These are phyloP conservation scores for Cricetomys ansorgei DNA, from an alignment of 2,113 vertebrate species.

Conservation along the genomic window DNA sequence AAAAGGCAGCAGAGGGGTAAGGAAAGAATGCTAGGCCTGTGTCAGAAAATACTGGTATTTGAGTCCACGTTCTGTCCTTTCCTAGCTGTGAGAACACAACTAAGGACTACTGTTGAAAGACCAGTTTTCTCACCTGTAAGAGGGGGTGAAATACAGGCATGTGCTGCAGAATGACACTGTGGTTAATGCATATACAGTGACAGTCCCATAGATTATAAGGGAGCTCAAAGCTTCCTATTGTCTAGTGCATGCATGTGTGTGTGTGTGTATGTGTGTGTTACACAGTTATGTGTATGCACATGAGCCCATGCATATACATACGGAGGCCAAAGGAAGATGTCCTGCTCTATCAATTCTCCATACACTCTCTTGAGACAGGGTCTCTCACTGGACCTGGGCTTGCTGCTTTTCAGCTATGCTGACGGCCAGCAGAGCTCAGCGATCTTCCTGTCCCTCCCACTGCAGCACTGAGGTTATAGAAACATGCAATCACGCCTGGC, in stretches of 20 bases:
- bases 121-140: conserved; percentile 17
- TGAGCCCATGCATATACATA: not conserved
- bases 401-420: not conserved
- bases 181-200: not conserved
- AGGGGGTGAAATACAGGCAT: not conserved
- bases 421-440: not conserved
- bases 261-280: not conserved
- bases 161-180: not conserved
- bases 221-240: not conserved
- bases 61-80: not conserved
- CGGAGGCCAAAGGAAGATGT: not conserved
- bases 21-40: not conserved
- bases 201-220: not conserved
- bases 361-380: not conserved
- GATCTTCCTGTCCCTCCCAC: not conserved
- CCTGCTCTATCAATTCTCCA: too few species aligned
- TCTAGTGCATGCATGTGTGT: not conserved
- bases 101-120: conserved; percentile 39
- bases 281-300: not conserved
- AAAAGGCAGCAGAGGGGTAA: not conserved
- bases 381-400: not conserved
- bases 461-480: not conserved
- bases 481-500: not conserved
- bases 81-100: not conserved
- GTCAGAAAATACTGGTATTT: not conserved